Percentiles rank a stretch among this genome's conserved stretches.
Conservation (phyloP, 2,888 invertebrate genomes). For the Adineta ricciae region DNA sequence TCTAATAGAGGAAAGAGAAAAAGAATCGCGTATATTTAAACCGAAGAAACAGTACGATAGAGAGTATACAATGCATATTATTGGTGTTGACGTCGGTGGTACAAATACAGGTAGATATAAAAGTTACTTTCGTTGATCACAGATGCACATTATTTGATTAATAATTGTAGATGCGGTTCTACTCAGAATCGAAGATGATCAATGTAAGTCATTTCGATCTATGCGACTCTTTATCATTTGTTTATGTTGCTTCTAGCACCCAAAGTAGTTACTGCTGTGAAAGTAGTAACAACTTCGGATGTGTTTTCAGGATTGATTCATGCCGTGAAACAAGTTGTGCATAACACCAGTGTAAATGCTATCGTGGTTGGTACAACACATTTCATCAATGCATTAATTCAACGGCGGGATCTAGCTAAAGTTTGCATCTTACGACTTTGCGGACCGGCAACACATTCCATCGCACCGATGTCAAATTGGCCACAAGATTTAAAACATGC, state of each 20-base stretch:
- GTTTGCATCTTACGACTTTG: constrained; percentile 43
- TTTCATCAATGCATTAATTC: constrained; percentile 45
- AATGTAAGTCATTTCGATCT: background rate
- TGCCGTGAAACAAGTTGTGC: constrained; percentile 35
- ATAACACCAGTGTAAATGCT: constrained; percentile 9
- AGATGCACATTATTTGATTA: background rate
- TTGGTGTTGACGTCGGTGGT: constrained; percentile 46
- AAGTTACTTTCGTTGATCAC: constrained; percentile 35
- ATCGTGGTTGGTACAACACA: constrained; percentile 43
- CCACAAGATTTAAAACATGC: constrained; percentile 37
- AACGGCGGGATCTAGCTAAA: constrained; percentile 39
- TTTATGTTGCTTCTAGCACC: background rate
- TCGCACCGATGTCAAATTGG: constrained; percentile 43
- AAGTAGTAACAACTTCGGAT: constrained; percentile 39
- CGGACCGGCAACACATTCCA: constrained; percentile 39
- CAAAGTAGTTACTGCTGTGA: constrained; percentile 22
- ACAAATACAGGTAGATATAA: constrained; percentile 45
- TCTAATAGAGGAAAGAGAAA: too few species aligned
- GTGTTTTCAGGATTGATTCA: constrained; percentile 40
- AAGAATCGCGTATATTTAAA: too few species aligned
- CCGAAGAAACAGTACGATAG: too few species aligned
- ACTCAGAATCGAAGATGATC: background rate
- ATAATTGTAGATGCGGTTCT: background rate
- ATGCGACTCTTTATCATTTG: background rate
- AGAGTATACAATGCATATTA: background rate